Evolutionary conservation across 2,888 invertebrate genomes (phyloP).

Genomic region (Rosalia funebris): DNA sequence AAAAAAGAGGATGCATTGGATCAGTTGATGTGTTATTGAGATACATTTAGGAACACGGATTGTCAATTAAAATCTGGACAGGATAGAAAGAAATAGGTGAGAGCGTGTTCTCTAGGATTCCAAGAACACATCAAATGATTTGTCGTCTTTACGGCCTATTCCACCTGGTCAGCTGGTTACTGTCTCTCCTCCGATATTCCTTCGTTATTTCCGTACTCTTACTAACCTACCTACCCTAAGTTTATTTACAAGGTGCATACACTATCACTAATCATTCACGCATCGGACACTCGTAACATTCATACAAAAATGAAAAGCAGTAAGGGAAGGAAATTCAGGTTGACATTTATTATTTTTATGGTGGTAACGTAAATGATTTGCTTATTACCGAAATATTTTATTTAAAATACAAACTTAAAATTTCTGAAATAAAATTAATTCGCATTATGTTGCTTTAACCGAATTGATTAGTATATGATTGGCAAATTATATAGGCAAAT

Average conservation of each 20-base stretch:
- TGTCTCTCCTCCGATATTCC: slow-evolving; percentile 6
- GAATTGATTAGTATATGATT: too few species aligned
- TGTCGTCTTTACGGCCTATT: slow-evolving; percentile 1
- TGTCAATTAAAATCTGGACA: slow-evolving; percentile 27
- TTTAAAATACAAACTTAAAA: too few species aligned
- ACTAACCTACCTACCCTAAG: slow-evolving; percentile 19
- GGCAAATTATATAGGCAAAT: too few species aligned
- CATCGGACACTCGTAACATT: slow-evolving; percentile 25
- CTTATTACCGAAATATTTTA: too few species aligned
- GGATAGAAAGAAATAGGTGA: slow-evolving; percentile 24
- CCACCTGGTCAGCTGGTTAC: neutral
- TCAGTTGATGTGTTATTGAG: slow-evolving; percentile 60
- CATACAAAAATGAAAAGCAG: slow-evolving; percentile 27
- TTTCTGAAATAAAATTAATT: too few species aligned
- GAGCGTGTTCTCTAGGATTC: slow-evolving; percentile 41
- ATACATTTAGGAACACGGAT: slow-evolving; percentile 37
- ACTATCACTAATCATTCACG: slow-evolving; percentile 29
- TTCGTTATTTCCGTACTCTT: slow-evolving; percentile 4
- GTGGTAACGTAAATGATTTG: slow-evolving; percentile 9
- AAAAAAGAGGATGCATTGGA: slow-evolving; percentile 45
- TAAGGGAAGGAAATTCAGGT: slow-evolving; percentile 29
- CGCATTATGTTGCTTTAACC: too few species aligned
- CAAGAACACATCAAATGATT: slow-evolving; percentile 59
- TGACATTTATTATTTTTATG: neutral
- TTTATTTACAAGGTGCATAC: slow-evolving; percentile 30